These are phyloP conservation scores for Climacteris rufus DNA, from an alignment of 2,113 vertebrate species.

Conservation along the genomic window DNA sequence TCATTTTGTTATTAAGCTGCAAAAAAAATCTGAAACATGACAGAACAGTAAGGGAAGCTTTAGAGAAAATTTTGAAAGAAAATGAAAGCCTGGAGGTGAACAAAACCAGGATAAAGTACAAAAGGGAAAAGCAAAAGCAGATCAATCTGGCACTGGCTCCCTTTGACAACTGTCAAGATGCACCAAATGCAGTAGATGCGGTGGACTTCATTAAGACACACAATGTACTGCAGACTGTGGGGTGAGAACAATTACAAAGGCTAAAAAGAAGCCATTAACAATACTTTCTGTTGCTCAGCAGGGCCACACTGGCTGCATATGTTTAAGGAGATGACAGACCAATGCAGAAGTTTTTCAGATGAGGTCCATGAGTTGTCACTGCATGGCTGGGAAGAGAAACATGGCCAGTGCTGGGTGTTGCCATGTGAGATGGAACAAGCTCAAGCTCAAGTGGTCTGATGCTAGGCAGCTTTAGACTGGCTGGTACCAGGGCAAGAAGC, in stretches of 20 bases:
- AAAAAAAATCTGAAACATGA: background rate
- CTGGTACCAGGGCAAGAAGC: background rate
- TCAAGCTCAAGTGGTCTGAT: background rate
- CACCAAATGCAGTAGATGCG: background rate
- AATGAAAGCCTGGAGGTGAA: background rate
- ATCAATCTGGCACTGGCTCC: background rate
- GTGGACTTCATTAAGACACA: background rate
- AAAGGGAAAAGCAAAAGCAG: background rate
- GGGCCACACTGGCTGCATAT: background rate
- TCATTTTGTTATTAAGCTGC: background rate
- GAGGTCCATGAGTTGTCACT: background rate
- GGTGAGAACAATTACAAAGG: background rate
- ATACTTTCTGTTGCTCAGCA: background rate
- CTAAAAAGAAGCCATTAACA: background rate
- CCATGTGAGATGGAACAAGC: background rate
- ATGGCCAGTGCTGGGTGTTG: background rate
- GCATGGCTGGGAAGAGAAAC: background rate
- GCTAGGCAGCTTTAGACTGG: background rate
- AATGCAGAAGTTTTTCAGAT: background rate
- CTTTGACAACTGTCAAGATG: background rate
- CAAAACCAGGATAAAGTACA: background rate
- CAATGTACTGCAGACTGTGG: background rate
- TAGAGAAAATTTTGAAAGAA: background rate
- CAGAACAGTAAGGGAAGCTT: background rate
- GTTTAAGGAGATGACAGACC: background rate